Conservation (phyloP, 2,113 vertebrate genomes). For the Hemiprocne comata region DNA sequence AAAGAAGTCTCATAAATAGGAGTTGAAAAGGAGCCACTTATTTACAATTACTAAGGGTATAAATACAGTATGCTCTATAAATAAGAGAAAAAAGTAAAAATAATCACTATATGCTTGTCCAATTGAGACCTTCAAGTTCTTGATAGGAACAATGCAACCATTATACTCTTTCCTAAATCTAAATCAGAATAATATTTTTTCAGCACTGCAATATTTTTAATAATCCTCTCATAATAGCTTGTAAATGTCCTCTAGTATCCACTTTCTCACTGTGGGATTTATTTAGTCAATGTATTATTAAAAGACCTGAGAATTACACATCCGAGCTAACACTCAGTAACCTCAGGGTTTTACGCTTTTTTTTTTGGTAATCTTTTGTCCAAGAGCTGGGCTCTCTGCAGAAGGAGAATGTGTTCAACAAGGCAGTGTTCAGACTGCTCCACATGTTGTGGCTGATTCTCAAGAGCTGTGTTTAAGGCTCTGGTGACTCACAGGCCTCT, state of each 20-base stretch:
- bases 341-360: neutral
- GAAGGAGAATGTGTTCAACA: no score
- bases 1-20: neutral
- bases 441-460: neutral
- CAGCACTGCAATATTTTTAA: neutral
- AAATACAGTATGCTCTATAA: neutral
- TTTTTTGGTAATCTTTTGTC: neutral
- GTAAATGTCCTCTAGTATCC: neutral
- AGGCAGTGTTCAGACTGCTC: neutral
- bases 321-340: neutral
- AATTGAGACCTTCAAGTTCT: neutral
- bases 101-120: neutral
- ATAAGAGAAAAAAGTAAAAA: neutral
- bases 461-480: neutral
- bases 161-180: neutral
- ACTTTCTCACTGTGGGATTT: neutral
- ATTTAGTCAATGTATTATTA: neutral
- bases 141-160: neutral
- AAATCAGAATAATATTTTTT: neutral
- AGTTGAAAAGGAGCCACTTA: neutral
- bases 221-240: neutral
- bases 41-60: neutral
- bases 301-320: neutral
- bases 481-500: neutral
- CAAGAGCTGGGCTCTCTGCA: neutral